Base-by-base conservation (phyloP, 1,140 invertebrate genomes). In the Neuroterus valhalla region DNA sequence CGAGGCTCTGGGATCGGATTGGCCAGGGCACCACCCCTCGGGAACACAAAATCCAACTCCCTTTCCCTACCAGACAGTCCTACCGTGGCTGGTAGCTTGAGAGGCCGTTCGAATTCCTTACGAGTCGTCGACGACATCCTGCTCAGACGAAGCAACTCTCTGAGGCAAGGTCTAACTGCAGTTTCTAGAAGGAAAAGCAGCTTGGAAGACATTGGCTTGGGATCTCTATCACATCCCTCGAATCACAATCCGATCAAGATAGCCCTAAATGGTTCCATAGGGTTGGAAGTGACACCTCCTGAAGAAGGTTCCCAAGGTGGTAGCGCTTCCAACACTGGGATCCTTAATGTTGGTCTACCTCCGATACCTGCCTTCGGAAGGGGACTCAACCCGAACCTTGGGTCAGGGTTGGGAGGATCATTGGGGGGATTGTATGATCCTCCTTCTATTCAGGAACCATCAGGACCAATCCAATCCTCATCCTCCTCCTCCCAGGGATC, bases 11-110 rank as follows among this genome's bases (percentile, higher is more conserved):
- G 91, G 69, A 93, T 94, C 86, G 91, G 92, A 78, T 91, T 93
- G 77, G 92, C 93, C 72, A 91, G 94, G 81, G 93, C 95, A 75
- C 94, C 95, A 72, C 94, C 95, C 31, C 91, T 96, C 67, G 91
- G 94, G n/a, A 93, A 92, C 52, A 95, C 95, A 75, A 97, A 97
- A 89, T 95, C 96, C 19, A 97, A 97, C 90, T 96, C 95, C 55
- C 91, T 97, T 76, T 96, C 95, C 68, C 89, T 97, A 72, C 96
- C 96, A 26, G 96, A 97, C 87, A 96, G 95, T 86, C 96, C 95
- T 43, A 95, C 95, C 48, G 94, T 95, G 74, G 91, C 94, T 71
- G 93, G 93, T 17, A 93, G 93, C 74, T 92, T 95, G 74, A 91
- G 96, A 21, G 95, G 95, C 52, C 91, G 96, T 75, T 96, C 96